Evolutionary conservation across 1,140 invertebrate genomes (phyloP).

Genomic region (Nilaparvata lugens): DNA sequence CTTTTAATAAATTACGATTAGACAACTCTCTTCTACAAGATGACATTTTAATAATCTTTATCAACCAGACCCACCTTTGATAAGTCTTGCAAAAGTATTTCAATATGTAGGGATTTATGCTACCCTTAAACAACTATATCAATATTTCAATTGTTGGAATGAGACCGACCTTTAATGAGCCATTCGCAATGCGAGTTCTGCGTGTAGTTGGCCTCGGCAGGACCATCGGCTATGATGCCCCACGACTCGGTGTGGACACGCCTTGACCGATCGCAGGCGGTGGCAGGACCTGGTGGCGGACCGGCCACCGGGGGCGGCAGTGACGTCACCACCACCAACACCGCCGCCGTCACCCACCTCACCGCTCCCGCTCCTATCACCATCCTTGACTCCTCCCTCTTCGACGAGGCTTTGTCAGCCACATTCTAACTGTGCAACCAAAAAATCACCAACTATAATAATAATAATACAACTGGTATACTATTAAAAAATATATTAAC

Average conservation of each 20-base stretch:
- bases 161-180: slow-evolving; percentile 70
- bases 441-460: background rate
- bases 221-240: slow-evolving; percentile 87
- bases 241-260: slow-evolving; percentile 66
- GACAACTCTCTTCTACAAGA: no score
- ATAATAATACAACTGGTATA: background rate
- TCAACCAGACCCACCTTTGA: background rate
- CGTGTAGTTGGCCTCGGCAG: slow-evolving; percentile 73
- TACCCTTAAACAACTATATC: background rate
- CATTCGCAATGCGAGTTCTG: slow-evolving; percentile 92
- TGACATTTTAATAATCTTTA: no score
- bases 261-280: slow-evolving; percentile 66
- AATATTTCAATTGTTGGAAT: no score
- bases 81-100: background rate
- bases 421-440: no score
- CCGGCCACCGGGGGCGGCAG: background rate
- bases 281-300: background rate
- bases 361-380: background rate
- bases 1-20: no score
- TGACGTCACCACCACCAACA: slow-evolving; percentile 4
- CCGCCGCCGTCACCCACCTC: background rate
- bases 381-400: background rate
- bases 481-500: background rate
- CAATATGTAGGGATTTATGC: slow-evolving; percentile 1
- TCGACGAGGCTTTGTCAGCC: background rate